Evolutionary conservation across 2,113 vertebrate species (phyloP).

Genomic region (Crotalus viridis): DNA sequence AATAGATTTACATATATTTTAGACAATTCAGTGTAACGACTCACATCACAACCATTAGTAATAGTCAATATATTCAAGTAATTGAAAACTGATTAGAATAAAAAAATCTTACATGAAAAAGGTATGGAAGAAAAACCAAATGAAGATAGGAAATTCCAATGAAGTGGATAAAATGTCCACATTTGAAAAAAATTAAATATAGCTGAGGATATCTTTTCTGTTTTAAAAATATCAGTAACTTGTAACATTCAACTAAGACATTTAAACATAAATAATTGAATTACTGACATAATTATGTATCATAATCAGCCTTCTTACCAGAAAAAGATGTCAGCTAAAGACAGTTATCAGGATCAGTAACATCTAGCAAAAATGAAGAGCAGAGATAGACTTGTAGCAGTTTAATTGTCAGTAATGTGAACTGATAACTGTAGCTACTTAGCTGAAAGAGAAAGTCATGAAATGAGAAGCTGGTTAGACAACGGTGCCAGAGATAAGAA

Average conservation of each 20-base stretch:
- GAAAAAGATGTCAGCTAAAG: not conserved
- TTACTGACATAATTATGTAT: not conserved
- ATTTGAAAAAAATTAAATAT: not conserved
- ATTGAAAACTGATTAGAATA: not conserved
- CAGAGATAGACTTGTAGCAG: not conserved
- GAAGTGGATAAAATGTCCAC: not conserved
- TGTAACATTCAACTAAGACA: not conserved
- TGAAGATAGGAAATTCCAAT: not conserved
- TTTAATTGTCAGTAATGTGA: not conserved
- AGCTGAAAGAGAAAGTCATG: not conserved
- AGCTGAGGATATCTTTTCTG: not conserved
- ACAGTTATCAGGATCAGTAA: not conserved
- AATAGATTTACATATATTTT: not conserved
- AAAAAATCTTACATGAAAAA: not conserved
- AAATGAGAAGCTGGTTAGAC: not conserved
- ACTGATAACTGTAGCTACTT: not conserved
- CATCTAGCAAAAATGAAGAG: not conserved
- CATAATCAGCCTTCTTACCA: not conserved
- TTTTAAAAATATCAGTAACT: not conserved
- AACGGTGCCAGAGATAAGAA: not conserved
- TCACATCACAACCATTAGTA: not conserved
- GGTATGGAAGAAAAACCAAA: not conserved
- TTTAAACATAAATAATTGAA: not conserved
- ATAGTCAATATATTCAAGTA: not conserved
- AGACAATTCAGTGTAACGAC: not conserved